Conservation (phyloP, 1,140 invertebrate species). For the Tenebrio molitor region DNA sequence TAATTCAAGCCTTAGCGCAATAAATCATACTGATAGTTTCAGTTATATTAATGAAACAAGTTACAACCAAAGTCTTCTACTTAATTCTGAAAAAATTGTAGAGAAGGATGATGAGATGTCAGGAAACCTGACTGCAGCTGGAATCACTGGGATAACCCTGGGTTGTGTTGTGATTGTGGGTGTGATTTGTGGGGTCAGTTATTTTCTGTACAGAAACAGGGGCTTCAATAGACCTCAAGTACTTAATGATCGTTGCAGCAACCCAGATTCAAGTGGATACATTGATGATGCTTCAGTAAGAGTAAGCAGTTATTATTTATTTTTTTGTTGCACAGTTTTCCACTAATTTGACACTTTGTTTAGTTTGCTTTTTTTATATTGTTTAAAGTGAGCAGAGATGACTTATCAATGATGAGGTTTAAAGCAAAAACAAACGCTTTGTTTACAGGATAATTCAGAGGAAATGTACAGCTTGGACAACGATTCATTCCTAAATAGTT, state of each 20-base stretch:
- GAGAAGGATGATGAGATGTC: constrained; percentile 45
- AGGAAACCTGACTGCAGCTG: constrained; percentile 73
- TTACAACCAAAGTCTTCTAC: constrained; percentile 54
- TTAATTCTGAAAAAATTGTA: constrained; percentile 51
- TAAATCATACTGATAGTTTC: constrained; percentile 59
- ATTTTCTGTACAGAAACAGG: constrained; percentile 81
- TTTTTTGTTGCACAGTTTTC: constrained; percentile 26
- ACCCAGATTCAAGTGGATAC: constrained; percentile 89
- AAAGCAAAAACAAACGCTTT: not conserved
- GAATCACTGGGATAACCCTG: constrained; percentile 80
- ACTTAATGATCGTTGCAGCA: constrained; percentile 83
- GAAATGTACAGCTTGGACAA: constrained; percentile 94
- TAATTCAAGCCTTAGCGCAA: constrained; percentile 55
- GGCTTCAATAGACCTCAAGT: constrained; percentile 86
- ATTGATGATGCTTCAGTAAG: constrained; percentile 90
- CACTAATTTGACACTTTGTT: constrained; percentile 42
- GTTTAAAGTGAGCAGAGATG: not conserved
- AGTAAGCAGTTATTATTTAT: constrained; percentile 71
- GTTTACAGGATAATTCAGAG: constrained; percentile 87
- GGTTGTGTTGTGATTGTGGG: constrained; percentile 76
- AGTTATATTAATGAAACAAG: constrained; percentile 56
- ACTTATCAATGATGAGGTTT: no score
- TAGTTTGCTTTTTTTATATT: constrained; percentile 41
- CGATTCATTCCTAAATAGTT: constrained; percentile 90
- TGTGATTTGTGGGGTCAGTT: constrained; percentile 77